Percentiles rank a stretch among this genome's conserved stretches.
Evolutionary conservation across 2,113 vertebrate genomes (phyloP).

Genomic region (Bubo blakistoni): DNA sequence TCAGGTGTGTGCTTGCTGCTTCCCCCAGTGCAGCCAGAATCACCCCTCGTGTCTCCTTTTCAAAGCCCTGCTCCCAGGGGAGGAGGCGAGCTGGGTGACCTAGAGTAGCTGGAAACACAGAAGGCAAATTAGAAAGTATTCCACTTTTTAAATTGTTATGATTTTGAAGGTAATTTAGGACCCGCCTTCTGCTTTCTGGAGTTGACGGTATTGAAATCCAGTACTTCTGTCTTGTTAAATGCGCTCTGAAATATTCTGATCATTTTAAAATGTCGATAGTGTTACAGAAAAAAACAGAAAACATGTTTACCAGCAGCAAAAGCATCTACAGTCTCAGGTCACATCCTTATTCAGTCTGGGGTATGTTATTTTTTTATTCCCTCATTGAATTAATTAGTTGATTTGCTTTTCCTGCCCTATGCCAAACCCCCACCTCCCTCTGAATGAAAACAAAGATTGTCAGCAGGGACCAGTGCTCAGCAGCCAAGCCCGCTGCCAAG

Average conservation of each 20-base stretch:
- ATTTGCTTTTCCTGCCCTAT: slow-evolving; percentile 23
- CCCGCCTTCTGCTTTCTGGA: background rate
- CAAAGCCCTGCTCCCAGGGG: background rate
- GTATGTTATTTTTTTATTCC: background rate
- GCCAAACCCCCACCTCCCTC: background rate
- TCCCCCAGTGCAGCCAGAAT: background rate
- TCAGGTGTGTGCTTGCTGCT: background rate
- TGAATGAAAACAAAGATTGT: background rate
- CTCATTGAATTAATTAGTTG: slow-evolving; percentile 24
- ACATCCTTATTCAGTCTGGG: background rate
- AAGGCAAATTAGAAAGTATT: background rate
- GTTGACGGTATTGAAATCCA: slow-evolving; percentile 30
- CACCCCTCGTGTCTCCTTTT: background rate
- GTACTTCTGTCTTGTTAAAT: slow-evolving; percentile 28
- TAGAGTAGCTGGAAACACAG: background rate
- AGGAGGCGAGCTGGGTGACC: background rate
- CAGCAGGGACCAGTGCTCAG: background rate
- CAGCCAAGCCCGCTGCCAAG: background rate
- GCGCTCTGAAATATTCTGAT: slow-evolving; percentile 28
- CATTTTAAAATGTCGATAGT: slow-evolving; percentile 35
- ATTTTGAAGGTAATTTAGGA: slow-evolving; percentile 38
- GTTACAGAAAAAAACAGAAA: background rate
- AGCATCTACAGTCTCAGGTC: background rate
- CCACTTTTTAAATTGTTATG: background rate
- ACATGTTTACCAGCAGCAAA: slow-evolving; percentile 36